Evolutionary conservation across 1,140 invertebrate species (phyloP).

Genomic region (Micrasema minimum): DNA sequence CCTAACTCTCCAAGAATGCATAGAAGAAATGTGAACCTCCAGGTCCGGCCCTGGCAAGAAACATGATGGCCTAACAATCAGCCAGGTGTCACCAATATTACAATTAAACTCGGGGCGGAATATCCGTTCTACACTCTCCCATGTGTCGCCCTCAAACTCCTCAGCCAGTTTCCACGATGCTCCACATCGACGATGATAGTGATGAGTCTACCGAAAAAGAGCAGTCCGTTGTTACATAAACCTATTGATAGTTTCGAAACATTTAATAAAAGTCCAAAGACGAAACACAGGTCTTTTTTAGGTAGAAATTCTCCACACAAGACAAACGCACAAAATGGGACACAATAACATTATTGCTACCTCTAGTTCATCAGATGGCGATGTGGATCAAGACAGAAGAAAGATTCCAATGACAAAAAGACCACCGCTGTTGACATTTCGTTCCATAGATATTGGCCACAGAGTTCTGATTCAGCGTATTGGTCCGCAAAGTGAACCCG

Average conservation of each 20-base stretch:
- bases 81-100: slow-evolving; percentile 23
- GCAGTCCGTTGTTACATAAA: slow-evolving; percentile 36
- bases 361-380: slow-evolving; percentile 56
- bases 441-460: slow-evolving; percentile 64
- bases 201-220: slow-evolving; percentile 53
- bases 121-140: slow-evolving; percentile 37
- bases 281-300: slow-evolving; percentile 44
- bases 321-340: slow-evolving; percentile 43
- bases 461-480: slow-evolving; percentile 59
- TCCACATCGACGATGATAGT: slow-evolving; percentile 51
- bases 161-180: slow-evolving; percentile 31
- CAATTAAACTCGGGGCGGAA: slow-evolving; percentile 42
- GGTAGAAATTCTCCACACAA: slow-evolving; percentile 45
- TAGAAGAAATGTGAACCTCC: slow-evolving; percentile 43
- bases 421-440: slow-evolving; percentile 60
- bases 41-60: slow-evolving; percentile 39
- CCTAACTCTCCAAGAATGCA: slow-evolving; percentile 55
- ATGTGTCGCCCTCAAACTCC: slow-evolving; percentile 44
- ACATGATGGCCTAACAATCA: slow-evolving; percentile 19
- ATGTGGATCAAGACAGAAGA: slow-evolving; percentile 55
- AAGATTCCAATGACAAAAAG: slow-evolving; percentile 52
- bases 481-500: slow-evolving; percentile 78
- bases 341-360: slow-evolving; percentile 51
- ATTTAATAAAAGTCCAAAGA: slow-evolving; percentile 50
- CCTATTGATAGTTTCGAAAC: slow-evolving; percentile 33